A percentile compares a stretch with the other conserved stretches of the same genome.
These are phyloP conservation scores for Vesta saturnalis DNA, from an alignment of 2,888 invertebrate genomes.

Conservation along the genomic window DNA sequence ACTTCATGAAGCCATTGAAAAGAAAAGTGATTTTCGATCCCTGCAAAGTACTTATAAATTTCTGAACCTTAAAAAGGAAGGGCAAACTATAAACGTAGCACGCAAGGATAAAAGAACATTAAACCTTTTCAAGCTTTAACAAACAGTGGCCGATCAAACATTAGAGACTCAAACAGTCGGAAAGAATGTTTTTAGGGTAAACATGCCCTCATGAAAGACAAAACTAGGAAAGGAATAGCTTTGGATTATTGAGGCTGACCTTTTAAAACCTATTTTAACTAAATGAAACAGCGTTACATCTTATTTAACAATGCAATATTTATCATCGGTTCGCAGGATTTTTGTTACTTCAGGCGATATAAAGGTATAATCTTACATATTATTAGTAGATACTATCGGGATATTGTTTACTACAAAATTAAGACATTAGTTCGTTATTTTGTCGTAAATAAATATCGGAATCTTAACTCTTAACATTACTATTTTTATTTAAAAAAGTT, in stretches of 20 bases:
- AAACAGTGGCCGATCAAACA: slow-evolving; percentile 28
- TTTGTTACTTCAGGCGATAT: background rate
- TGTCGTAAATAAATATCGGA: background rate
- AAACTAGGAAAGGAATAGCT: slow-evolving; percentile 24
- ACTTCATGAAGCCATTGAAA: slow-evolving; percentile 1
- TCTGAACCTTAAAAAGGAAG: slow-evolving; percentile 15
- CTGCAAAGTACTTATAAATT: slow-evolving; percentile 4
- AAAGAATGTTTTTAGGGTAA: slow-evolving; percentile 31
- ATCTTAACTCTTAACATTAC: background rate
- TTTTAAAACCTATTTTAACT: slow-evolving; percentile 23
- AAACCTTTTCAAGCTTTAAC: slow-evolving; percentile 25
- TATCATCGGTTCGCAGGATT: background rate
- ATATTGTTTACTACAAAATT: background rate
- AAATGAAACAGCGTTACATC: slow-evolving; percentile 1
- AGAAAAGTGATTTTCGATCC: background rate
- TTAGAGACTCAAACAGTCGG: slow-evolving; percentile 28
- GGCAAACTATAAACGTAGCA: slow-evolving; percentile 17
- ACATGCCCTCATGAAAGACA: slow-evolving; percentile 29
- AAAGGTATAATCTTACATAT: too few relatives aligned
- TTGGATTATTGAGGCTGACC: slow-evolving; percentile 25
- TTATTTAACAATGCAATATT: too few relatives aligned
- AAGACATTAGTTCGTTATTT: background rate
- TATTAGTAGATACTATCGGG: background rate
- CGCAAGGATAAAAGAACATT: slow-evolving; percentile 12
- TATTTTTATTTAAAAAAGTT: background rate